Percentiles rank a stretch among this genome's conserved stretches.
These are phyloP conservation scores for Phymatocera aterrima DNA, from an alignment of 2,888 invertebrate species.

Conservation along the genomic window DNA sequence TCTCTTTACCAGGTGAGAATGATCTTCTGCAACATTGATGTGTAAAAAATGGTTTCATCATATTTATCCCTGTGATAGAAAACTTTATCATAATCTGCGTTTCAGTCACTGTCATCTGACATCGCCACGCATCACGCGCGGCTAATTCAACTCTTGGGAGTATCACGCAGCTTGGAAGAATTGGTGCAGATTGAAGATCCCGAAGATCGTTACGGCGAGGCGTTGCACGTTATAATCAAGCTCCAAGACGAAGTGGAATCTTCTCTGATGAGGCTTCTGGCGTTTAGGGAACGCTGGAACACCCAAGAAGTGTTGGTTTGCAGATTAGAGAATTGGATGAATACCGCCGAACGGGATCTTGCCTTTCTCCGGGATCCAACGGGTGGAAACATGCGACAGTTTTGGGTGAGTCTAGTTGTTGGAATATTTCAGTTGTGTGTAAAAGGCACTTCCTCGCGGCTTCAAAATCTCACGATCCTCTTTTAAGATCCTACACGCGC, in stretches of 20 bases:
- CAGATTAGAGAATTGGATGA: constrained; percentile 87
- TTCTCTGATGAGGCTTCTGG: constrained; percentile 82
- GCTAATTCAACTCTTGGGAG: constrained; percentile 83
- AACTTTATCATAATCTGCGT: constrained; percentile 38
- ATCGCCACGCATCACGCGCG: constrained; percentile 88
- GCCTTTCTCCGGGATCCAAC: constrained; percentile 80
- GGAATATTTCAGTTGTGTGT: background rate
- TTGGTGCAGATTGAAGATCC: constrained; percentile 85
- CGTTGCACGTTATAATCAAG: constrained; percentile 83
- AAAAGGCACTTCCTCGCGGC: background rate
- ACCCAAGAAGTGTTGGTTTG: constrained; percentile 85
- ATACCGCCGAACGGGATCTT: constrained; percentile 84
- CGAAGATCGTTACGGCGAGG: constrained; percentile 84
- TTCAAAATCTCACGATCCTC: constrained; percentile 4
- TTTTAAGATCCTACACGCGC: constrained; percentile 13
- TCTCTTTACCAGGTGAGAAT: constrained; percentile 81
- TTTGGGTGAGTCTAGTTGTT: constrained; percentile 80
- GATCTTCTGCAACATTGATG: background rate
- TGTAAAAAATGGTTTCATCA: background rate
- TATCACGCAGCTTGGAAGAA: constrained; percentile 85
- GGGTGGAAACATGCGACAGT: constrained; percentile 86
- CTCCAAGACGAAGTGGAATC: constrained; percentile 87
- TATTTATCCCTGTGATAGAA: background rate
- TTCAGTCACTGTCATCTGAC: constrained; percentile 84
- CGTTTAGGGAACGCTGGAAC: constrained; percentile 88